Base-by-base conservation (phyloP, 2,797 vertebrate species). In the Kryptopterus vitreolus region DNA sequence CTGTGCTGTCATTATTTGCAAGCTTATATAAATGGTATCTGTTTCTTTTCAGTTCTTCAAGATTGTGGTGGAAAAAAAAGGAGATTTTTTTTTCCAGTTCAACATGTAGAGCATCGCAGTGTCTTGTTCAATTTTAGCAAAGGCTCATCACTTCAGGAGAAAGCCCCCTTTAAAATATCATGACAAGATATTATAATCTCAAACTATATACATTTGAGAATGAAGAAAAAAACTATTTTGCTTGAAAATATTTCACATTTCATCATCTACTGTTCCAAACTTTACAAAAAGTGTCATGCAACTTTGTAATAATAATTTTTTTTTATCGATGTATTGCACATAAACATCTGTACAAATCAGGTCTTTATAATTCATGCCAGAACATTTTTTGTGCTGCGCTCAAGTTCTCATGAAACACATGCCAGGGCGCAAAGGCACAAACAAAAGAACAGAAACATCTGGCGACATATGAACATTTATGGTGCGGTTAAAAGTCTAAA, bases 41-140 rank as follows among this genome's bases (percentile, higher is more conserved):
- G 91, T 87, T 92, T 91, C 90, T 92, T 89, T 87, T 92, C 90
- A 92, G 86, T 82, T 84, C 46, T 66, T 75, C 80, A 75, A 68
- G 79, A 79, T 81, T 84, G 76, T 85, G 81, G 55, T 71, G 85
- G 75, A 81, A 80, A 85, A 84, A 75, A 38, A 70, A 33, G 46
- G 53, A 52, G 53, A 79, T 82, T 78, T 66, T 82, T 74, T 74
- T 53, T 73, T 29, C 46, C 12, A 55, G 38, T 71, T 71, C 69
- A 29, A 48, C 5, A 66, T 76, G 46, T 38, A 33, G 24, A 65
- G 76, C 78, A 80, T 81, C 73, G 33, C 61, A 62, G 71, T 81
- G 82, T 86, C 78, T 87, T 78, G 73, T 85, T 83, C 59, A 80
- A 85, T 87, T 84, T 87, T 83, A 78, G 82, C 81, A 83, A 84